Percentiles rank a stretch among this genome's conserved stretches.
phyloP scores from a whole-genome alignment of 2,888 invertebrate genomes.

The Isoperla grammatica region DNA sequence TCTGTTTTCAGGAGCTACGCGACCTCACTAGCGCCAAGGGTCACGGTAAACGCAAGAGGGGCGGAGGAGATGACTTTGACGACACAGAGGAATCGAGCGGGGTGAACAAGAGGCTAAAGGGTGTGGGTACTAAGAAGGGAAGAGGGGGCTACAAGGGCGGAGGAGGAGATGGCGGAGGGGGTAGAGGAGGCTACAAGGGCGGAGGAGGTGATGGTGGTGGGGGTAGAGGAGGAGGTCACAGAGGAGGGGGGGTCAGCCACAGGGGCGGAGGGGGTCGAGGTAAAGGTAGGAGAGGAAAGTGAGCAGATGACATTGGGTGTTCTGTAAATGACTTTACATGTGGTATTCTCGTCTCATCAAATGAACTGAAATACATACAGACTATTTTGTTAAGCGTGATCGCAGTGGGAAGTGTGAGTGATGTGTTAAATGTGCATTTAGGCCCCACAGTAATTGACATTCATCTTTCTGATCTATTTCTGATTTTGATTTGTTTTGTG shows the following conservation, averaged over 20 bases:
- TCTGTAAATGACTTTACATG: neutral
- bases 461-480: no score
- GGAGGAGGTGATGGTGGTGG: neutral
- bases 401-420: no score
- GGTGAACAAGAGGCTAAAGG: constrained; percentile 68
- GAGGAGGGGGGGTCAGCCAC: constrained; percentile 37
- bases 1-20: constrained; percentile 47
- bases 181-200: neutral
- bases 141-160: constrained; percentile 6
- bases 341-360: constrained; percentile 32
- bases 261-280: constrained; percentile 24
- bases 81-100: constrained; percentile 79
- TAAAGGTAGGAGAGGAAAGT: constrained; percentile 39
- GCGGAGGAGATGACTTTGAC: constrained; percentile 57
- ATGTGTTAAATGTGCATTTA: no score
- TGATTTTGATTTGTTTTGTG: no score
- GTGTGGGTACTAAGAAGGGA: constrained; percentile 34
- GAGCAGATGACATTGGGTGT: neutral
- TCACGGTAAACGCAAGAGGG: constrained; percentile 52
- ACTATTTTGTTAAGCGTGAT: no score
- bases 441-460: no score
- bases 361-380: no score
- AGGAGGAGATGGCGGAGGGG: constrained; percentile 6
- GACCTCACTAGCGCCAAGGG: constrained; percentile 64
- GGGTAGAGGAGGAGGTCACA: neutral